phyloP scores from a whole-genome alignment of 2,888 invertebrate genomes.

The Catocala fraxini region DNA sequence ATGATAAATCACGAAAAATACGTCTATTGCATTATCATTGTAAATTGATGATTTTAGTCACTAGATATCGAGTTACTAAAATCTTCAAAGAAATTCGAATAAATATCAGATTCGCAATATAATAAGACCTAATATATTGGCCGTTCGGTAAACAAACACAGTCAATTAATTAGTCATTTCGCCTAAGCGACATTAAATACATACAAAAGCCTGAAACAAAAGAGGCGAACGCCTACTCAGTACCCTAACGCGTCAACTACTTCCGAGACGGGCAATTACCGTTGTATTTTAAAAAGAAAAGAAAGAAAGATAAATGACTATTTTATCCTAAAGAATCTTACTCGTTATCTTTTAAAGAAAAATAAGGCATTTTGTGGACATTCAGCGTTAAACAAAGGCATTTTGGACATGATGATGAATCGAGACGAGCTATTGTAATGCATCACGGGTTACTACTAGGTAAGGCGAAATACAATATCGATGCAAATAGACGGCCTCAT shows the following conservation, averaged over 20 bases:
- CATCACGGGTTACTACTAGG: conserved; percentile 49
- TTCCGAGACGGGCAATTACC: conserved; percentile 39
- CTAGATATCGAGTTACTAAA: too few relatives aligned
- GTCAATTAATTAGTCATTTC: conserved; percentile 1
- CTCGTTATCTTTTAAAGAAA: conserved; percentile 55
- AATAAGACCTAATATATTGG: too few relatives aligned
- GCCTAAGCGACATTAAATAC: conserved; percentile 7
- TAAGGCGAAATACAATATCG: conserved; percentile 40
- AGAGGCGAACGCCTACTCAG: conserved; percentile 18
- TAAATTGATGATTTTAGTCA: too few relatives aligned
- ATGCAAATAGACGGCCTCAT: conserved; percentile 47
- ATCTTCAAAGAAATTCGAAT: too few relatives aligned
- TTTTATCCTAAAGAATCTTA: conserved; percentile 62
- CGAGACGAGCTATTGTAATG: conserved; percentile 55
- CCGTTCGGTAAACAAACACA: conserved; percentile 2
- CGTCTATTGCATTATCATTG: too few relatives aligned
- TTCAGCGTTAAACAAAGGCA: conserved; percentile 66
- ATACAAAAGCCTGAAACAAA: conserved; percentile 29
- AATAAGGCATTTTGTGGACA: conserved; percentile 56
- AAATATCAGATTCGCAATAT: too few relatives aligned
- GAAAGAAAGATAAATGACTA: conserved; percentile 60
- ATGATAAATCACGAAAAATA: too few relatives aligned
- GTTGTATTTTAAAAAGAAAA: conserved; percentile 50
- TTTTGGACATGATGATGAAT: conserved; percentile 66
- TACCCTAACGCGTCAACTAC: conserved; percentile 23